phyloP scores from a whole-genome alignment of 1,140 invertebrate genomes.

The Radopholus similis region DNA sequence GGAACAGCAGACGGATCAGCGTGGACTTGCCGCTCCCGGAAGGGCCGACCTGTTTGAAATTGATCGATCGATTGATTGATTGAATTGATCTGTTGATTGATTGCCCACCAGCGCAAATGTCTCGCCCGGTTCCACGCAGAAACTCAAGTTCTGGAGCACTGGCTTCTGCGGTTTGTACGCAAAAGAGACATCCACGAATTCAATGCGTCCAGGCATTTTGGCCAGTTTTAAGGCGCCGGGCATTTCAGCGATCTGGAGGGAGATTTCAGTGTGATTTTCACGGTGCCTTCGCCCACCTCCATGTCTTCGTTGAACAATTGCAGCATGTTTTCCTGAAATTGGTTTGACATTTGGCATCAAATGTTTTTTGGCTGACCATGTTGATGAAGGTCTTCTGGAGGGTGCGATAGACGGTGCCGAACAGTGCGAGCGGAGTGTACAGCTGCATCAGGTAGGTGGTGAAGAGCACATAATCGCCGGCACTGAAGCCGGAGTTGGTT shows the following conservation, averaged over 20 bases:
- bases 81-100: slow-evolving; percentile 64
- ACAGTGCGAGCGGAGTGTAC: slow-evolving; percentile 92
- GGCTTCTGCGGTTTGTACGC: slow-evolving; percentile 76
- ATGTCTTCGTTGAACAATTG: slow-evolving; percentile 76
- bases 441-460: slow-evolving; percentile 88
- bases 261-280: no score
- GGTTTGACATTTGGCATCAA: no score
- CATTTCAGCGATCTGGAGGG: slow-evolving; percentile 68
- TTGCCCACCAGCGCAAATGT: slow-evolving; percentile 78
- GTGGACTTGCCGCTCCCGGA: slow-evolving; percentile 89
- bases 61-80: no score
- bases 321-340: slow-evolving; percentile 99
- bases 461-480: slow-evolving; percentile 91
- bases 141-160: slow-evolving; percentile 79
- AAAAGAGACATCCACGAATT: slow-evolving; percentile 84
- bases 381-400: slow-evolving; percentile 96
- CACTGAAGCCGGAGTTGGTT: slow-evolving; percentile 69
- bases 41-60: slow-evolving; percentile 81
- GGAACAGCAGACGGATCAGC: slow-evolving; percentile 82
- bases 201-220: slow-evolving; percentile 73
- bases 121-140: slow-evolving; percentile 79
- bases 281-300: no score
- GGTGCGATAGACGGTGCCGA: slow-evolving; percentile 93
- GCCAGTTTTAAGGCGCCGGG: slow-evolving; percentile 72
- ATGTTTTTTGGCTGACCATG: no score